Percentiles rank a stretch among this genome's conserved stretches.
Evolutionary conservation across 2,888 invertebrate species (phyloP).

Genomic region (Chrysolina haemoptera): DNA sequence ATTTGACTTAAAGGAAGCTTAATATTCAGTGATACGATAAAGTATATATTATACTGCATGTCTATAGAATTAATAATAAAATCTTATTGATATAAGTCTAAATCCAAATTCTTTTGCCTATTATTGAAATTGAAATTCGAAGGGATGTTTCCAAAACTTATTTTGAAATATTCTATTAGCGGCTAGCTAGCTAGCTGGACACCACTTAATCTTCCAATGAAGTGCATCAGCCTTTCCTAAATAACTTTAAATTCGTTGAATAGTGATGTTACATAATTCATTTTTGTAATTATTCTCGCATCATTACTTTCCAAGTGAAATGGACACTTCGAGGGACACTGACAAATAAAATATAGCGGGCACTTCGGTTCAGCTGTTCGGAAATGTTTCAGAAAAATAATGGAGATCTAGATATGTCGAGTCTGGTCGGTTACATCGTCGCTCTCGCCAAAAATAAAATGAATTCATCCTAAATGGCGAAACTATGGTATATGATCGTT

Average conservation of each 20-base stretch:
- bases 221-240: not conserved
- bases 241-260: not conserved
- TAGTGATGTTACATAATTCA: not conserved
- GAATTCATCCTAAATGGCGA: not conserved
- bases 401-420: conserved; percentile 18
- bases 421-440: conserved; percentile 5
- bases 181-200: too few species aligned
- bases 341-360: not conserved
- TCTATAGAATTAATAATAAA: too few species aligned
- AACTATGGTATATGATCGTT: too few species aligned
- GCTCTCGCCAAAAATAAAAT: conserved; percentile 3
- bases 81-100: too few species aligned
- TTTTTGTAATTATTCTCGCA: conserved; percentile 11
- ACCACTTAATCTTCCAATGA: too few species aligned
- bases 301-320: conserved; percentile 14
- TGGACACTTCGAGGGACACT: not conserved
- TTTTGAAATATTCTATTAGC: too few species aligned
- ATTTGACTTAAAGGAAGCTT: too few species aligned
- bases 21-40: too few species aligned
- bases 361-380: conserved; percentile 7
- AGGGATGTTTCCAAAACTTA: too few species aligned
- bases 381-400: conserved; percentile 19
- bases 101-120: too few species aligned
- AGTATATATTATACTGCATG: too few species aligned
- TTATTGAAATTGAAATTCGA: too few species aligned